These are phyloP conservation scores for Raja brachyura DNA, from an alignment of 2,113 vertebrate genomes.

Conservation along the genomic window DNA sequence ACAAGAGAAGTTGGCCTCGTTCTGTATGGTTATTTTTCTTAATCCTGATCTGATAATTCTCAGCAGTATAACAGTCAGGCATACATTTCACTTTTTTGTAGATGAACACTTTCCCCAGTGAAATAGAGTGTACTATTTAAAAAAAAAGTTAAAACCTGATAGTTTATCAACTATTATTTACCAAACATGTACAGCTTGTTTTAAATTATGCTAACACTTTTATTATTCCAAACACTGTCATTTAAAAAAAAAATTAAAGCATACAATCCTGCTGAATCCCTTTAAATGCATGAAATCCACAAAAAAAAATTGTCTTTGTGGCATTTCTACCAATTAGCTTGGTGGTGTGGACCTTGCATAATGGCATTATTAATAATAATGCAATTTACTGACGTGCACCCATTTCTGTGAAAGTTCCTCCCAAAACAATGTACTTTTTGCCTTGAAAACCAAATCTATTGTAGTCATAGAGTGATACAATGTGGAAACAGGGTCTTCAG, in stretches of 20 bases:
- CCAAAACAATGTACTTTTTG: background rate
- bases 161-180: conserved; percentile 9
- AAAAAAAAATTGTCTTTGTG: background rate
- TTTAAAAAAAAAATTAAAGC: background rate
- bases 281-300: background rate
- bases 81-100: background rate
- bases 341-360: background rate
- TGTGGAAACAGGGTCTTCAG: no score
- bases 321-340: background rate
- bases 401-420: background rate
- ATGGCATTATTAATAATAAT: conserved; percentile 30
- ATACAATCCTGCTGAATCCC: background rate
- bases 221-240: background rate
- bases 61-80: background rate
- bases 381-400: background rate
- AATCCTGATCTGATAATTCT: background rate
- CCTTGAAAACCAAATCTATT: conserved; percentile 13
- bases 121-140: conserved; percentile 2
- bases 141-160: background rate
- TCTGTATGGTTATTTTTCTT: conserved; percentile 9
- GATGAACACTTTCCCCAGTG: background rate
- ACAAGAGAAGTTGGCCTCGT: conserved; percentile 13
- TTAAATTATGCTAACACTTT: background rate
- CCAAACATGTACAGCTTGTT: background rate
- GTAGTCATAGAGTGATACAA: background rate